Base-by-base conservation (phyloP, 2,888 invertebrate genomes). In the Drosophila recens region DNA sequence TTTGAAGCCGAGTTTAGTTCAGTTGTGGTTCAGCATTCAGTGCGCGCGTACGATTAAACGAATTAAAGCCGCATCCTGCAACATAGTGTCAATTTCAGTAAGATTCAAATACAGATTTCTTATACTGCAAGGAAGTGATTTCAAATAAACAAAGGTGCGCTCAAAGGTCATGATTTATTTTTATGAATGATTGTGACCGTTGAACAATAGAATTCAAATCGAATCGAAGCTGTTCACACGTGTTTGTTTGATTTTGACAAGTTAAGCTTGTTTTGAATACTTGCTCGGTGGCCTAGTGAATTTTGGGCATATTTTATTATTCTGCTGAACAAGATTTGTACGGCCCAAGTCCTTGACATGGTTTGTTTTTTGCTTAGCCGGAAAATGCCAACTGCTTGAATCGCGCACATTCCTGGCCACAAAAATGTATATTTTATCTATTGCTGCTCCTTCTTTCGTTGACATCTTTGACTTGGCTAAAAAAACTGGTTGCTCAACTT, bases 11-110 rank as follows among this genome's bases (percentile, higher is more conserved):
- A 69, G 80, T 80, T 76, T 59, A 58, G 84, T 79, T 90, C 91
- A 91, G 91, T 91, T 82, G 79, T 80, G 82, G 79, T 89, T 90
- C 78, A 86, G 81, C 91, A 80, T 81, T 91, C 88, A 82, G 63
- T 56, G 85, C 67, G 91, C 80, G 69, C 82, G 82, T 89, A 80
- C 79, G 65, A 58, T 45, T 34, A 62, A n/a, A 40, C 61, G 57
- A 59, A 52, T 58, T 36, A 30, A 27, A 30, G 45, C 40, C 49
- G 64, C n/a, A 42, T 64, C 64, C 64, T 64, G 64, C 34, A 56
- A 20, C 11, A 17, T 4, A 34, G 46, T 48, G 48, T 42, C 11
- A 33, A n/a, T 17, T 23, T 46, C 30, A 27, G 45, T 33, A 20
- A n/a, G 6, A 38, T 36, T 38, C 9, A 9, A 46, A 10, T 11